Conservation (phyloP, 23 tunicate species). For the Trididemnum nubilum region DNA sequence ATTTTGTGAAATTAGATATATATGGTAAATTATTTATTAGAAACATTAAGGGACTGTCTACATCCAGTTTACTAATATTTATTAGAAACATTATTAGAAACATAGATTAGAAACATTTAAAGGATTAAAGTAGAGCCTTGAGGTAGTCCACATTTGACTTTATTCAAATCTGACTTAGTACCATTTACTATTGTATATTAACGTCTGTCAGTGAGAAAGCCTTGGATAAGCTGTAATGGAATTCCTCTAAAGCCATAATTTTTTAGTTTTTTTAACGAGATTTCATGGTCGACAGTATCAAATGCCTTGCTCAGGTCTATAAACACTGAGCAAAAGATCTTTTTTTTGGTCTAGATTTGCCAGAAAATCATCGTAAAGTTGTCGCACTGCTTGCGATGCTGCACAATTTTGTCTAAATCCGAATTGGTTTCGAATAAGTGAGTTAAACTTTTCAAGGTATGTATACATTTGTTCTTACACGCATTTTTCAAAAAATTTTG, state of each 20-base stretch:
- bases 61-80: too few species aligned
- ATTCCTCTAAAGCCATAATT: background rate
- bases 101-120: background rate
- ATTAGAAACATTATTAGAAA: too few species aligned
- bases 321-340: background rate
- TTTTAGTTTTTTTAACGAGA: background rate
- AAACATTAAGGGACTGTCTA: too few species aligned
- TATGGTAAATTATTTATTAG: too few species aligned
- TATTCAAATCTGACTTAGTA: background rate
- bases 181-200: background rate
- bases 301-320: background rate
- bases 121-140: slow-evolving; percentile 4
- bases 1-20: too few species aligned
- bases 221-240: background rate
- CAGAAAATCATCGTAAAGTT: background rate
- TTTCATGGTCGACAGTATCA: slow-evolving; percentile 6
- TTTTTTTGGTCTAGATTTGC: background rate
- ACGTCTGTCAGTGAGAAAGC: background rate
- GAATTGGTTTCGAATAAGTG: background rate
- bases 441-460: background rate
- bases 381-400: background rate
- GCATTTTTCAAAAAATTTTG: background rate
- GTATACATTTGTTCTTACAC: background rate
- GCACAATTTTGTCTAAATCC: background rate
- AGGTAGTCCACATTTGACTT: background rate